Conservation (phyloP, 2,888 invertebrate species). For the Polia nebulosa region DNA sequence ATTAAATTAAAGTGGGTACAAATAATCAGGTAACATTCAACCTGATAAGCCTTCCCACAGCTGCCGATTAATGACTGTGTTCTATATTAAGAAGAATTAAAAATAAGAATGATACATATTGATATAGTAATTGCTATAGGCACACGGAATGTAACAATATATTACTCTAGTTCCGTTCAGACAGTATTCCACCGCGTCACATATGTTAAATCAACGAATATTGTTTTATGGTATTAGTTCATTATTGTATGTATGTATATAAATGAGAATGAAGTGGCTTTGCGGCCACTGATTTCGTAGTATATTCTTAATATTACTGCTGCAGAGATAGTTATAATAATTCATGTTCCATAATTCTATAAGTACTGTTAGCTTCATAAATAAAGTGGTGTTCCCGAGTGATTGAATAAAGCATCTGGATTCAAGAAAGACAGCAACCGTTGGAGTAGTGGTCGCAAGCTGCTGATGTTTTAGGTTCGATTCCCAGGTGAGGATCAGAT, state of each 20-base stretch:
- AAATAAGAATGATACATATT: too few relatives aligned
- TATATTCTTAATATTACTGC: slow-evolving; percentile 39
- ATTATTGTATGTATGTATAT: slow-evolving; percentile 20
- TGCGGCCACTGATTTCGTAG: slow-evolving; percentile 9
- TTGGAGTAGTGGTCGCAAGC: too few relatives aligned
- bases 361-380: background rate
- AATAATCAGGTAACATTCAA: too few relatives aligned
- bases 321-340: background rate
- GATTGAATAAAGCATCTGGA: too few relatives aligned
- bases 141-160: slow-evolving; percentile 45
- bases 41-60: too few relatives aligned
- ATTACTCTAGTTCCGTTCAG: slow-evolving; percentile 11
- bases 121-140: too few relatives aligned
- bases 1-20: too few relatives aligned
- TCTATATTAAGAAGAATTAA: too few relatives aligned
- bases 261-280: slow-evolving; percentile 43
- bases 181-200: slow-evolving; percentile 39
- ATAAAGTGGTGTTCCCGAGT: background rate
- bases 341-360: slow-evolving; percentile 13
- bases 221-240: slow-evolving; percentile 68
- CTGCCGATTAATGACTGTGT: too few relatives aligned
- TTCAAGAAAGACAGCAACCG: too few relatives aligned
- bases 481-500: too few relatives aligned
- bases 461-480: too few relatives aligned
- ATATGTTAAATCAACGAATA: slow-evolving; percentile 53